These are phyloP conservation scores for Ariopsis seemanni DNA, from an alignment of 2,113 vertebrate genomes.

Conservation along the genomic window DNA sequence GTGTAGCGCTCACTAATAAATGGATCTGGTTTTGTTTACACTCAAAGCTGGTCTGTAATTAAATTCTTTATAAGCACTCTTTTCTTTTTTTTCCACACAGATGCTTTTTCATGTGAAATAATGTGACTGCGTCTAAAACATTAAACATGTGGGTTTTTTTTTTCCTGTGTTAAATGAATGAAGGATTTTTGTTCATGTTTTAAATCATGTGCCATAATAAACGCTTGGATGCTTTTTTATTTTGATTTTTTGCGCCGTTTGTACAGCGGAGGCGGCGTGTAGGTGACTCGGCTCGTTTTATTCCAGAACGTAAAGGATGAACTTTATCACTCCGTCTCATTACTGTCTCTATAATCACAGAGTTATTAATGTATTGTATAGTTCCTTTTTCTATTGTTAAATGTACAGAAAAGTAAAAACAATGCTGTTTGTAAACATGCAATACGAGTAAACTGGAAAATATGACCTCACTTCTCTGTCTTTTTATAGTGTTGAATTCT, in stretches of 20 bases:
- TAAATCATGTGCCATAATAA: conserved; percentile 47
- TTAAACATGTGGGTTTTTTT: conserved; percentile 28
- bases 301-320: conserved; percentile 71
- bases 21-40: conserved; percentile 84
- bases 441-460: conserved; percentile 80
- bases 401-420: conserved; percentile 88
- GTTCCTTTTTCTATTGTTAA: conserved; percentile 91
- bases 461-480: neutral
- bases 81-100: conserved; percentile 15
- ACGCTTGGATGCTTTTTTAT: neutral
- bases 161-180: conserved; percentile 13
- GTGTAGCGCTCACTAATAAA: conserved; percentile 75
- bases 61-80: conserved; percentile 49
- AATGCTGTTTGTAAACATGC: conserved; percentile 87
- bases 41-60: conserved; percentile 69
- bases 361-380: conserved; percentile 90
- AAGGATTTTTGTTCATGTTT: conserved; percentile 30
- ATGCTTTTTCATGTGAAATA: conserved; percentile 42
- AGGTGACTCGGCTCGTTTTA: conserved; percentile 61
- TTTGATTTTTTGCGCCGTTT: conserved; percentile 36
- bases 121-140: conserved; percentile 28
- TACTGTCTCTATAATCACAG: conserved; percentile 71
- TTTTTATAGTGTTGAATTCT: neutral
- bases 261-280: conserved; percentile 33
- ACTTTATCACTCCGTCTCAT: conserved; percentile 32